Evolutionary conservation across 1,140 invertebrate genomes (phyloP), one percentile per base, ranked within the genome.

Genomic region (Bombus haemorrhoidalis): DNA sequence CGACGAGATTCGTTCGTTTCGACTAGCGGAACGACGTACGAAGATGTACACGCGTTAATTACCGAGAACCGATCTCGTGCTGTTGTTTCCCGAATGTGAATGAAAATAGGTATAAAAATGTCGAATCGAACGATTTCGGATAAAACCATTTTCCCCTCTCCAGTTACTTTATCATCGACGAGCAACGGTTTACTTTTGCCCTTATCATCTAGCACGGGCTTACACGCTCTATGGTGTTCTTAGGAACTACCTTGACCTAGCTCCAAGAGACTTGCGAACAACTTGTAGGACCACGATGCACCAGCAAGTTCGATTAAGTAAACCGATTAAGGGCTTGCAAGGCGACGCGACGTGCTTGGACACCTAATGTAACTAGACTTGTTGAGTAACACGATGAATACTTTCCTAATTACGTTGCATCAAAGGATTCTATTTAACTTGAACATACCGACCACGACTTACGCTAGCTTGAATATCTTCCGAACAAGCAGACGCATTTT

Each of bases 251-350:
- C 75, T 77, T 77, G 75, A 77, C 57, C 75, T 64, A 78, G 37
- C 75, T 41, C 2, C 3, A 64, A 57, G 37, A 78, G n/a, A 12
- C 57, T 32, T 5, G 10, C 18, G 25, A 77, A 41, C 34, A 78
- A 64, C 28, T 66, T 41, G 57, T 12, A n/a, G 57, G 75, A 13
- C 37, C 39, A 64, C 57, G 57, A 34, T 22, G n/a, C 18, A 43
- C 3, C 10, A 12, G 57, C 57, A 64, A 77, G 57, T 78, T 78
- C 75, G 57, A 78, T 78, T 12, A 32, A 41, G 59, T 78, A 78
- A 78, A 64, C 75, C 75, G 75, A 62, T 78, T 78, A 78, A 78
- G 75, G 37, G 57, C 28, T 77, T 62, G 37, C 37, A 32, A 41
- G 57, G 1, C 28, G 34, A 37, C 28, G 9, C 12, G 28, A 64